Evolutionary conservation across 2,797 vertebrate species (phyloP).

Genomic region (Peromyscus attwateri): DNA sequence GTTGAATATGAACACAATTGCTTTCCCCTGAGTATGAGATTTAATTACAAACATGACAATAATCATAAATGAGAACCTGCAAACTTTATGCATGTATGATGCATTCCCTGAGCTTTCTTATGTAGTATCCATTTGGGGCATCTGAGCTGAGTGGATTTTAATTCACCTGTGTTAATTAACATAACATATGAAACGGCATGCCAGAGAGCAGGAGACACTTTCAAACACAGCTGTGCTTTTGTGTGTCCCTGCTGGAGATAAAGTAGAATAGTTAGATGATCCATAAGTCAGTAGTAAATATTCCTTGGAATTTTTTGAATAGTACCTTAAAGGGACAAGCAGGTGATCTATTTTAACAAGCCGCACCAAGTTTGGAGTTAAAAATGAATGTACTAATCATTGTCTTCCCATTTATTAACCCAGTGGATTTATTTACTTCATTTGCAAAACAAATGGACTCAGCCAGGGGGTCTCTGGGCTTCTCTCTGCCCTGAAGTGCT

Average conservation of each 20-base stretch:
- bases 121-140: background rate
- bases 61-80: slow-evolving; percentile 4
- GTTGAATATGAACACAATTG: slow-evolving; percentile 62
- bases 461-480: background rate
- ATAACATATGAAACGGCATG: background rate
- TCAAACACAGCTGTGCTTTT: background rate
- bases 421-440: background rate
- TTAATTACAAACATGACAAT: slow-evolving; percentile 56
- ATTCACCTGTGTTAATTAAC: slow-evolving; percentile 21
- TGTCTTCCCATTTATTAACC: background rate
- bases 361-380: background rate
- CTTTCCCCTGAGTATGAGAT: slow-evolving; percentile 63
- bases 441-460: slow-evolving; percentile 25
- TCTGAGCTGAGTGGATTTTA: background rate
- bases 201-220: background rate
- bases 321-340: background rate
- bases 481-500: background rate
- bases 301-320: background rate
- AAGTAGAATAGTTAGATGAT: background rate
- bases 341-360: background rate
- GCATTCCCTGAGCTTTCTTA: slow-evolving; percentile 58
- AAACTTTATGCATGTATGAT: slow-evolving; percentile 49
- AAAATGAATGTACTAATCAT: background rate
- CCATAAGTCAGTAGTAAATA: background rate
- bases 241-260: slow-evolving; percentile 2